Evolutionary conservation across 2,797 vertebrate genomes (phyloP).

Genomic region (Argyrosomus regius): DNA sequence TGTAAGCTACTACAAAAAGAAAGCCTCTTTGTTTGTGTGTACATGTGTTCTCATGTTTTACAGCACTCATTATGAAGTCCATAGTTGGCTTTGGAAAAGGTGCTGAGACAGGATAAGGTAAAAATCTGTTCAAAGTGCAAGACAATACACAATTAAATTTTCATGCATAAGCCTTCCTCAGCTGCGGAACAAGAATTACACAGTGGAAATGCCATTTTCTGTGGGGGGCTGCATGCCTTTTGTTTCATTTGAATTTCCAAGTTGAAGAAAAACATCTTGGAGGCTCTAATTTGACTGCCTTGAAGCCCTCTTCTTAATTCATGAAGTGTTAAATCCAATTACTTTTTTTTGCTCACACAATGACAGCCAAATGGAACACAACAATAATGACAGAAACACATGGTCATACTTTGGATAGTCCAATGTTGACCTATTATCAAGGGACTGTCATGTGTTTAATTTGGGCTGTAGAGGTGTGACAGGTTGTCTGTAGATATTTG

Average conservation of each 20-base stretch:
- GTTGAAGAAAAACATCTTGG: slow-evolving; percentile 41
- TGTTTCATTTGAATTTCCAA: slow-evolving; percentile 62
- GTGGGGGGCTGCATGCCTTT: slow-evolving; percentile 24
- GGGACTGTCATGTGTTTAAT: background rate
- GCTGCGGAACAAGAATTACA: slow-evolving; percentile 47
- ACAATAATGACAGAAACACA: slow-evolving; percentile 27
- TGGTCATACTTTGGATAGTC: slow-evolving; percentile 5
- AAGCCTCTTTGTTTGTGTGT: slow-evolving; percentile 3
- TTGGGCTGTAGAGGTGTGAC: background rate
- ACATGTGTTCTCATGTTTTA: slow-evolving; percentile 8
- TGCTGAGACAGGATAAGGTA: slow-evolving; percentile 25
- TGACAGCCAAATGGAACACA: slow-evolving; percentile 43
- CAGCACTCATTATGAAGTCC: slow-evolving; percentile 34
- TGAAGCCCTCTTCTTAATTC: slow-evolving; percentile 44
- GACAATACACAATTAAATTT: slow-evolving; percentile 68
- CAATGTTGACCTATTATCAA: slow-evolving; percentile 5
- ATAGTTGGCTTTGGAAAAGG: slow-evolving; percentile 29
- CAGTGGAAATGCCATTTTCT: slow-evolving; percentile 56
- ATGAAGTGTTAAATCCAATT: slow-evolving; percentile 56
- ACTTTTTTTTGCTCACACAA: slow-evolving; percentile 30
- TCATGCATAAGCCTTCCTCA: slow-evolving; percentile 64
- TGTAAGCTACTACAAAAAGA: slow-evolving; percentile 30
- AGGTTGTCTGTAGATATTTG: background rate
- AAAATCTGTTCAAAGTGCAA: slow-evolving; percentile 51
- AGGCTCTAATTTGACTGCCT: slow-evolving; percentile 52